phyloP scores from a whole-genome alignment of 92 coral and sea anemone species.

The Epizoanthus fatuus region DNA sequence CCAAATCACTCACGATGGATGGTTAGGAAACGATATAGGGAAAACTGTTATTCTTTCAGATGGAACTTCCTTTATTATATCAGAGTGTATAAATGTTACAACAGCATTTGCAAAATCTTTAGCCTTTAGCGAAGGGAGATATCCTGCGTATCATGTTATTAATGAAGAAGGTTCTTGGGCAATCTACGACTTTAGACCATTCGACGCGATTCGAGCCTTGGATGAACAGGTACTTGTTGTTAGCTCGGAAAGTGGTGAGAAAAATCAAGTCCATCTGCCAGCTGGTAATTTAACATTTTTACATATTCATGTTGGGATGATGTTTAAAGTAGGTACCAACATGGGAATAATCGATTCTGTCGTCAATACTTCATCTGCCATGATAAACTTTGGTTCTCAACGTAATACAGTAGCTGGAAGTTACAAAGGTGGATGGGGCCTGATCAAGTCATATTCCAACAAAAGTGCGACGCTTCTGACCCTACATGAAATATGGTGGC shows the following conservation, averaged over 20 bases:
- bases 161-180: conserved; percentile 78
- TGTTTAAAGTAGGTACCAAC: conserved; percentile 48
- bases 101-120: conserved; percentile 64
- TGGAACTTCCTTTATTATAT: conserved; percentile 75
- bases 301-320: conserved; percentile 51
- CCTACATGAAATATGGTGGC: conserved; percentile 85
- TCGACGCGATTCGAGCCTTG: conserved; percentile 44
- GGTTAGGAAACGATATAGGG: conserved; percentile 88
- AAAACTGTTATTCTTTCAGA: conserved; percentile 78
- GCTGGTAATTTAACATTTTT: conserved; percentile 54
- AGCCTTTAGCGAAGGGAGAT: conserved; percentile 32
- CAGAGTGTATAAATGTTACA: conserved; percentile 54
- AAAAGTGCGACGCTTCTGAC: conserved; percentile 23
- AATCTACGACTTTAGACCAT: conserved; percentile 84
- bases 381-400: conserved; percentile 34
- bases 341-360: conserved; percentile 62
- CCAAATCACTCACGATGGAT: conserved; percentile 27
- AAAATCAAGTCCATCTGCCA: conserved; percentile 23
- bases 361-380: conserved; percentile 12
- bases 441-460: conserved; percentile 46
- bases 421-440: conserved; percentile 71
- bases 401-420: conserved; percentile 45
- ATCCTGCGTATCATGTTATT: conserved; percentile 35
- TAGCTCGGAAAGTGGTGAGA: not conserved
- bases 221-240: conserved; percentile 40